phyloP scores from a whole-genome alignment of 2,888 invertebrate species.

The Clivina fossor region DNA sequence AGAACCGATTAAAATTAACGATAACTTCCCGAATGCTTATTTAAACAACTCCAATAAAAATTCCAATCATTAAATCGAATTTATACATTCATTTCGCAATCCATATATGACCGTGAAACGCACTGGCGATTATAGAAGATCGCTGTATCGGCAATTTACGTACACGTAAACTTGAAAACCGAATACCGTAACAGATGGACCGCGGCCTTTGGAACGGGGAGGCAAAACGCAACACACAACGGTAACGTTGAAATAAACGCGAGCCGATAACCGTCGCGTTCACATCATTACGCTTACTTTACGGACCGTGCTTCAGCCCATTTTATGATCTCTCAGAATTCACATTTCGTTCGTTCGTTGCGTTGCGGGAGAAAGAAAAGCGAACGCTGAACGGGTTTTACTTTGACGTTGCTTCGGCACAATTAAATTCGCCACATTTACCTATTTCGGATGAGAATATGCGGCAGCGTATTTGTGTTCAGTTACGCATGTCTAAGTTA shows the following conservation, averaged over 20 bases:
- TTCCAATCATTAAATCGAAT: too few species aligned
- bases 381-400: too few species aligned
- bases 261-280: conserved; percentile 21
- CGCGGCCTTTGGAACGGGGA: neutral
- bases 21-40: too few species aligned
- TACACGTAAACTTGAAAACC: neutral
- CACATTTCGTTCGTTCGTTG: conserved; percentile 28
- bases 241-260: too few species aligned
- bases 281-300: conserved; percentile 33
- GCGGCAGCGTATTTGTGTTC: neutral
- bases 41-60: too few species aligned
- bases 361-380: too few species aligned
- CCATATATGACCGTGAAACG: too few species aligned
- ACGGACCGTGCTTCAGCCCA: conserved; percentile 27
- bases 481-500: too few species aligned
- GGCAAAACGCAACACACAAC: conserved; percentile 12
- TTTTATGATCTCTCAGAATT: conserved; percentile 29
- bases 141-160: conserved; percentile 16
- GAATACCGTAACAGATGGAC: neutral
- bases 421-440: conserved; percentile 14
- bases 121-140: too few species aligned
- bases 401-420: conserved; percentile 20
- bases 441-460: too few species aligned
- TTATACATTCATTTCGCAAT: too few species aligned
- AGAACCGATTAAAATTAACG: too few species aligned